Evolutionary conservation across 2,797 vertebrate species (phyloP).

Genomic region (Enteromius viviparus): DNA sequence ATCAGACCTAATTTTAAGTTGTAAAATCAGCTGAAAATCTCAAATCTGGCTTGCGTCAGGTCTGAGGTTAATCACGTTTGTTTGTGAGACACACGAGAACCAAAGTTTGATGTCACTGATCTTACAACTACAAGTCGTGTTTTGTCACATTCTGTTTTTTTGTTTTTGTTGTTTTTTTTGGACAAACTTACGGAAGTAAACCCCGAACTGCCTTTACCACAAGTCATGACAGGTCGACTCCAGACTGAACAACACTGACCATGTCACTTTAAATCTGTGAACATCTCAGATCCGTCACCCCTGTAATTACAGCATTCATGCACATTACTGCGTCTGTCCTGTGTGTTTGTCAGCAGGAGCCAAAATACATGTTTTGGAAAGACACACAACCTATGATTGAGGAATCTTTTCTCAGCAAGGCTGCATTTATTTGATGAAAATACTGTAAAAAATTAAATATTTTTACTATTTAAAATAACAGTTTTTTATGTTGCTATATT

Average conservation of each 20-base stretch:
- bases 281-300: conserved; percentile 40
- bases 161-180: neutral
- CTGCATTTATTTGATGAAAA: neutral
- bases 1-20: neutral
- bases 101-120: neutral
- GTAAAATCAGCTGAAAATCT: neutral
- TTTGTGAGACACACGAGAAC: neutral
- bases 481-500: neutral
- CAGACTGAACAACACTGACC: conserved; percentile 28
- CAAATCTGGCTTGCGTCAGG: too few species aligned
- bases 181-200: neutral
- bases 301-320: conserved; percentile 40
- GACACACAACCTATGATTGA: conserved; percentile 36
- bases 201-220: neutral
- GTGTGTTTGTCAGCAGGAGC: conserved; percentile 32
- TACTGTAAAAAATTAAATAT: neutral
- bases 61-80: neutral
- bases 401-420: neutral
- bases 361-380: conserved; percentile 58
- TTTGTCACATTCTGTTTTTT: neutral
- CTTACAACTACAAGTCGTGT: neutral
- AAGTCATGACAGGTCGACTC: conserved; percentile 27
- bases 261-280: neutral
- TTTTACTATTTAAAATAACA: neutral
- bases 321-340: conserved; percentile 36